Evolutionary conservation across 2,797 vertebrate genomes (phyloP).

Genomic region (Echiichthys vipera): DNA sequence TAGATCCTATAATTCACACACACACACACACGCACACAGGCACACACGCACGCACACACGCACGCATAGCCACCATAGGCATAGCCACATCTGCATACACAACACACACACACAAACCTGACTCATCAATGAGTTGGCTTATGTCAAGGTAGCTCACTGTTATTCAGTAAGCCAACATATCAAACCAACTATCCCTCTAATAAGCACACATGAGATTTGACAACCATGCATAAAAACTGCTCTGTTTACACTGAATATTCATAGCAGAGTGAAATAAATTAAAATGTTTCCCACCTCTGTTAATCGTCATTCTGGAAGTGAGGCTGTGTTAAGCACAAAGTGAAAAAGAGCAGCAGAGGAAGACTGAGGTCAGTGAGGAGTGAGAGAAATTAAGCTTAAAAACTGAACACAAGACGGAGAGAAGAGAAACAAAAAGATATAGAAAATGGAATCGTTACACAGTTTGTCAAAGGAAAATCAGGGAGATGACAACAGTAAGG

Average conservation of each 20-base stretch:
- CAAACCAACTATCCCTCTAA: constrained; percentile 77
- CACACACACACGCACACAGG: constrained; percentile 16
- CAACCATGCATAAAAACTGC: constrained; percentile 72
- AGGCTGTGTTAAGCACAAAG: constrained; percentile 48
- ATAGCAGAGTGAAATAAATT: constrained; percentile 74
- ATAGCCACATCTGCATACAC: constrained; percentile 26
- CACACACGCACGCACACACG: constrained; percentile 2
- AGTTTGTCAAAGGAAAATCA: constrained; percentile 34
- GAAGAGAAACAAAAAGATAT: constrained; percentile 9
- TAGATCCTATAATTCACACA: background rate
- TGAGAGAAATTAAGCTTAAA: constrained; percentile 26
- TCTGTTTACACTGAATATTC: constrained; percentile 85
- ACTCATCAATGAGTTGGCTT: constrained; percentile 66
- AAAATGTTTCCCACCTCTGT: constrained; percentile 66
- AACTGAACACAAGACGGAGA: constrained; percentile 1
- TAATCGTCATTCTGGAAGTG: constrained; percentile 76
- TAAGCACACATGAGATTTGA: constrained; percentile 85
- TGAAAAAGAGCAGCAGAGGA: constrained; percentile 17
- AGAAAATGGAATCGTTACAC: constrained; percentile 8
- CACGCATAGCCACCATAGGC: constrained; percentile 20
- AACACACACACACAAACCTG: constrained; percentile 34
- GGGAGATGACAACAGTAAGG: constrained; percentile 26
- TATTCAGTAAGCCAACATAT: constrained; percentile 72
- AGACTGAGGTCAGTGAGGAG: constrained; percentile 32
- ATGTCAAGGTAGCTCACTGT: constrained; percentile 72